Base-by-base conservation (phyloP, 2,888 invertebrate genomes). In the Ophion costatus region DNA sequence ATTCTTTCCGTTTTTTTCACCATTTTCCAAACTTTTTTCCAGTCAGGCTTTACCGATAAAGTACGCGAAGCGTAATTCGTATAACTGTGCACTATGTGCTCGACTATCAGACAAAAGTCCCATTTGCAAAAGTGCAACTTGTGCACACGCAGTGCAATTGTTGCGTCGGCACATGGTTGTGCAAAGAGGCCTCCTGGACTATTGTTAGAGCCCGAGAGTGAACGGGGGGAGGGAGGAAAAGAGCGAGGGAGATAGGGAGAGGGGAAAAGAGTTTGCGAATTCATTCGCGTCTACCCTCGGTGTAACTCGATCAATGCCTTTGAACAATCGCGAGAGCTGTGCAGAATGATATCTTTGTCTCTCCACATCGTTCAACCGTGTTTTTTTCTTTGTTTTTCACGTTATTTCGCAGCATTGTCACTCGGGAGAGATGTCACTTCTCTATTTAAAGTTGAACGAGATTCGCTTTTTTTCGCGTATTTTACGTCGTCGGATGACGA, bases 301-400 rank as follows among this genome's bases (percentile, higher is more conserved):
- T 59, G 67, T 67, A 76, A 78, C 79, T 80, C 82, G 80, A 85
- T 82, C 82, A 82, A 85, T 85, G 82, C 75, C 77, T 80, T 80
- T 73, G 85, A 82, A 85, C 85, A 82, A 82, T 82, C 71, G 84
- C 24, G 61, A 70, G 57, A 70, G 45, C 76, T 80, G 51, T 57
- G 76, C 59, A 33, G 63, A 77, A 63, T 17, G 74, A 74, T 83
- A 82, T 85, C 73, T 63, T 77, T 73, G 66, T 56, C 63, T 80
- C 61, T 67, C 51, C 67, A 85, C 75, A 71, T 80, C 42, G 76
- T 56, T 63, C 66, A n/a, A 63, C 64, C 14, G 24, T 59, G 29
- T 71, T 84, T 78, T 81, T 80, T 20, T 63, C 45, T 67, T 33
- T 63, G n/a, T 73, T 24, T 74, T 78, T 69, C 14, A n/a, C 29